phyloP scores from a whole-genome alignment of 2,113 vertebrate species.

The Monopterus albus region DNA sequence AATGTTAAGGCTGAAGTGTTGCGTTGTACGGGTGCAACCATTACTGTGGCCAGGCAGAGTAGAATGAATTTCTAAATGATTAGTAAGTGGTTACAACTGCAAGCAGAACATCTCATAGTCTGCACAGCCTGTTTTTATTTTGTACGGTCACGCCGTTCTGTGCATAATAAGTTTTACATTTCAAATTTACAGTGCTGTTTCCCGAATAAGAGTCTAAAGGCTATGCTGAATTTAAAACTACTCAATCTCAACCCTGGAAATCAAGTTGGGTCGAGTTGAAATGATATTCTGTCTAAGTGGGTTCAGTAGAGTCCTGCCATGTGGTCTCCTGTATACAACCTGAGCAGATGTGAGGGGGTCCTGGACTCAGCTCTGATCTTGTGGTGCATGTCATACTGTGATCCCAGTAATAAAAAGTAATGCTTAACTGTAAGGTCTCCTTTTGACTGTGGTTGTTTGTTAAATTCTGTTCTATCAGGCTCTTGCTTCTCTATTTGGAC shows the following conservation, averaged over 20 bases:
- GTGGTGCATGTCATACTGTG: no score
- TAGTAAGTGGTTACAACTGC: conserved; percentile 70
- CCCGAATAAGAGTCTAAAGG: conserved; percentile 1
- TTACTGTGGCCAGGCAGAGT: no score
- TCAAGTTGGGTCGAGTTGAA: neutral
- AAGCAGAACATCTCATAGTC: conserved; percentile 58
- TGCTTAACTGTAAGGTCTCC: no score
- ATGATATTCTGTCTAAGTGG: neutral
- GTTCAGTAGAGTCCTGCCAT: neutral
- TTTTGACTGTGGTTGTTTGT: neutral
- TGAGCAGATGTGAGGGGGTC: no score
- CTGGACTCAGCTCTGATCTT: neutral
- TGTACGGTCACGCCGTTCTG: neutral
- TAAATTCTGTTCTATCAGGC: neutral
- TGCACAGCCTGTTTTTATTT: neutral
- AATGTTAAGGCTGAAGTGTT: no score
- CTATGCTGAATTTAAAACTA: neutral
- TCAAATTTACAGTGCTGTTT: conserved; percentile 24
- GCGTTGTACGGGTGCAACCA: no score
- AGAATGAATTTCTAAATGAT: conserved; percentile 56
- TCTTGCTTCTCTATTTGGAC: no score
- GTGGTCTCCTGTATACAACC: neutral
- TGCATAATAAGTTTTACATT: neutral
- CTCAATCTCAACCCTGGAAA: no score
- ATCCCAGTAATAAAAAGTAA: no score